Base-by-base conservation (phyloP, 2,888 invertebrate species). In the Hipparchia semele region DNA sequence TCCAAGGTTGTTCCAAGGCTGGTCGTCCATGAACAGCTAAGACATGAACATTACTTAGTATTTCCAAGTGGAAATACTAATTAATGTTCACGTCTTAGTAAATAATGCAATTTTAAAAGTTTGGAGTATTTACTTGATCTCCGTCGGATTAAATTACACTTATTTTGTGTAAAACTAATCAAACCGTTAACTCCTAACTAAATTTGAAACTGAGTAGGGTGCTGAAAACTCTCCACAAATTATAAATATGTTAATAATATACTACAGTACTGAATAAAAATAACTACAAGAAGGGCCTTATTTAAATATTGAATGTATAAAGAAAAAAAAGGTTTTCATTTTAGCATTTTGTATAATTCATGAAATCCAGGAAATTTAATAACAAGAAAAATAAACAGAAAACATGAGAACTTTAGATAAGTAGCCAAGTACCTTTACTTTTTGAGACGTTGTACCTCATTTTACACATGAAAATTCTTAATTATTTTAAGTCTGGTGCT, bases 131-230 rank as follows among this genome's bases (percentile, higher is more conserved):
- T 65, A 65, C 65, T 65, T 53, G 65, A 65, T 65, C 65, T 39
- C 65, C 65, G 53, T 65, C 65, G 53, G 65, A 65, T 65, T 65
- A 51, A 65, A 65, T 65, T 65, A 65, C 65, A 65, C 65, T 65
- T 65, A 53, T 65, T 65, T 65, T 53, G 65, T 65, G 65, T 65
- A 53, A 53, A 65, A 53, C 65, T 65, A 65, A 65, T 65, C 65
- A 65, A 51, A 65, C 53, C 65, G 53, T 65, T 65, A 65, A 65
- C 65, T 65, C 65, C 53, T 65, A 65, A 65, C 53, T 65, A 53
- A 65, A 12, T 65, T 65, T 33, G 65, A 39, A 51, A 53, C 65
- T 65, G 51, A 65, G 65, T 53, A 53, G 65, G 65, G 65, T 53
- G 23, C 65, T 65, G 12, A 51, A 53, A 65, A 33, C 65, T 65